Conservation (phyloP, 2,113 vertebrate species). For the Ailurus styani region DNA sequence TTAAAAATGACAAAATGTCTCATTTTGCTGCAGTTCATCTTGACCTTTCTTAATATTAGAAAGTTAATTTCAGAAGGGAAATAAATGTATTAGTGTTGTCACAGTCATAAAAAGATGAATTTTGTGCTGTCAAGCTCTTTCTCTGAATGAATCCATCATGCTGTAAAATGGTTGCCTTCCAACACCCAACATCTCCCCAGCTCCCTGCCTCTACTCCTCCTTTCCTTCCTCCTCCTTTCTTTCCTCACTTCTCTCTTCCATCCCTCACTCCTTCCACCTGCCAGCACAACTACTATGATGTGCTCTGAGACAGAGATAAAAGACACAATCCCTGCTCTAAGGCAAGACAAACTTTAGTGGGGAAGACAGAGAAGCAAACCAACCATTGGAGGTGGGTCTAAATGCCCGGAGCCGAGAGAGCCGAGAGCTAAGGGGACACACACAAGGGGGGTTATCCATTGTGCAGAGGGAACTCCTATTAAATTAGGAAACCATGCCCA, state of each 20-base stretch:
- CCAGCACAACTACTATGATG: too few relatives aligned
- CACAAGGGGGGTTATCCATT: neutral
- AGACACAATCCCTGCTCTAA: neutral
- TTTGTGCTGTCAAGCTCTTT: slow-evolving; percentile 88
- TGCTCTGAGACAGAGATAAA: neutral
- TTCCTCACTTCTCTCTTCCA: neutral
- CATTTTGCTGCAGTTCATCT: slow-evolving; percentile 89
- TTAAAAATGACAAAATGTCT: slow-evolving; percentile 95
- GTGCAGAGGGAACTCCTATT: neutral
- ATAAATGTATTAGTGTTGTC: slow-evolving; percentile 96
- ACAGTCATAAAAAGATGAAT: slow-evolving; percentile 87
- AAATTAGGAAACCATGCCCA: neutral
- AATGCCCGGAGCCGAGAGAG: neutral
- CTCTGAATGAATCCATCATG: slow-evolving; percentile 84
- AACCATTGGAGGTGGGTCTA: neutral
- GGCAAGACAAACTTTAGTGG: neutral
- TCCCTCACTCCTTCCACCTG: neutral
- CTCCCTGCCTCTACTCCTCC: neutral
- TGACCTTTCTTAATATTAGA: slow-evolving; percentile 98
- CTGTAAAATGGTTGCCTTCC: slow-evolving; percentile 77
- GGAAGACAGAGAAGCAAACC: neutral
- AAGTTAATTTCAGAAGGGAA: slow-evolving; percentile 96
- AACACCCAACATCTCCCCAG: neutral
- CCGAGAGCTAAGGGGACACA: neutral
- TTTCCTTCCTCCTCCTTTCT: neutral